Conservation (phyloP, 2,797 vertebrate genomes). For the Erethizon dorsatum region DNA sequence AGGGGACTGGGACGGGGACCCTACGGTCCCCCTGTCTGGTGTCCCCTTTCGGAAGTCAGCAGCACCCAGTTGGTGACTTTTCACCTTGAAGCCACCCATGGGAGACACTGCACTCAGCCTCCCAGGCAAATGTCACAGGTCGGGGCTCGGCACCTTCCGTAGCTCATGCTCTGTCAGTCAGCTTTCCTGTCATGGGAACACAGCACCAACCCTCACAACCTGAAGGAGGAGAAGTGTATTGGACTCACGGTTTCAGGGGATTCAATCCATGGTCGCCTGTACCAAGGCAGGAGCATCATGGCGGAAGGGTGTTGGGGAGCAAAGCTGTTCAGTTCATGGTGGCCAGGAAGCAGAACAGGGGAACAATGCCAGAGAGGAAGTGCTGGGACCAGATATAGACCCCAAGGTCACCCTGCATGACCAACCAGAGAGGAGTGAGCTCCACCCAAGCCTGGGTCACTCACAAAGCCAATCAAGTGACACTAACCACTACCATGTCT, state of each 20-base stretch:
- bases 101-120: rapidly evolving
- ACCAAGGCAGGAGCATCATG: not conserved
- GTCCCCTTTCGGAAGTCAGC: not conserved
- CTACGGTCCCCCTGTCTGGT: not conserved
- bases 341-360: not conserved
- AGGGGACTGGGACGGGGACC: not conserved
- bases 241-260: not conserved
- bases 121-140: rapidly evolving
- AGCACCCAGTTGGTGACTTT: not conserved
- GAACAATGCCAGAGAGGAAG: not conserved
- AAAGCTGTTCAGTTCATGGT: not conserved
- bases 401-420: not conserved
- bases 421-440: not conserved
- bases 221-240: not conserved
- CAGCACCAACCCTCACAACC: not conserved
- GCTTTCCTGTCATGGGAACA: not conserved
- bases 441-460: not conserved
- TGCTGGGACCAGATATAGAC: not conserved
- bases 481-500: not conserved
- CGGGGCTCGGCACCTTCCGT: not conserved
- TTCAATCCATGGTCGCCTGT: not conserved
- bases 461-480: not conserved
- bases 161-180: not conserved
- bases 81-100: not conserved
- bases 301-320: not conserved